phyloP scores from a whole-genome alignment of 2,888 invertebrate species.

The Saturnia pavonia region DNA sequence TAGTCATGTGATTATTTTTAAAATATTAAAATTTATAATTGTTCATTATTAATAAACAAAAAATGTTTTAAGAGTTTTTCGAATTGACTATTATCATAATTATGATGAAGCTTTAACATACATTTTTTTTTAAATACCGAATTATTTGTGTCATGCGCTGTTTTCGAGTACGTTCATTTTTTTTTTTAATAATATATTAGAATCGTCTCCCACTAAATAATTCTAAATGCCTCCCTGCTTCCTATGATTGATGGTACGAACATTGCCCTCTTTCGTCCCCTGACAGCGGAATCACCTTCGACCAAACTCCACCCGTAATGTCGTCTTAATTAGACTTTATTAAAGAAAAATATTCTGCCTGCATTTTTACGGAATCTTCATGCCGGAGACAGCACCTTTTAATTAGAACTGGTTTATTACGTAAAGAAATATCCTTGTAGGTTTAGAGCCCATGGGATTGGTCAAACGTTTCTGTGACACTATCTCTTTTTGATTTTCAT shows the following conservation, averaged over 20 bases:
- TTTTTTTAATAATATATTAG: background rate
- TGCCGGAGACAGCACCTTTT: background rate
- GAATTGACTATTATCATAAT: no score
- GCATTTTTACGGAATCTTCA: conserved; percentile 5
- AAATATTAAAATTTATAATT: no score
- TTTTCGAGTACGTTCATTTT: no score
- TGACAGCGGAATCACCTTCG: conserved; percentile 17
- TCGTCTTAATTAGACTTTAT: conserved; percentile 21
- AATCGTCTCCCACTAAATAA: background rate
- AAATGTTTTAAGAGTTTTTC: no score
- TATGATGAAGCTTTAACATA: no score
- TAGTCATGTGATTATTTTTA: no score
- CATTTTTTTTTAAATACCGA: no score
- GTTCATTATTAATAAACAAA: no score
- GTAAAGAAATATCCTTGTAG: background rate
- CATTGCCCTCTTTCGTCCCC: conserved; percentile 18
- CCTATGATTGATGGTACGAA: conserved; percentile 22
- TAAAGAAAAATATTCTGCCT: conserved; percentile 11
- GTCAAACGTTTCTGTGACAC: background rate
- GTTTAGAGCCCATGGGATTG: background rate
- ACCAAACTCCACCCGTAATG: conserved; percentile 13
- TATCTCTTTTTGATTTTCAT: no score
- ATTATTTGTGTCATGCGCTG: no score
- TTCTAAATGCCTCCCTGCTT: background rate
- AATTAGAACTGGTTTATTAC: background rate